Evolutionary conservation across 2,797 vertebrate species (phyloP).

Genomic region (Darevskia mixta): DNA sequence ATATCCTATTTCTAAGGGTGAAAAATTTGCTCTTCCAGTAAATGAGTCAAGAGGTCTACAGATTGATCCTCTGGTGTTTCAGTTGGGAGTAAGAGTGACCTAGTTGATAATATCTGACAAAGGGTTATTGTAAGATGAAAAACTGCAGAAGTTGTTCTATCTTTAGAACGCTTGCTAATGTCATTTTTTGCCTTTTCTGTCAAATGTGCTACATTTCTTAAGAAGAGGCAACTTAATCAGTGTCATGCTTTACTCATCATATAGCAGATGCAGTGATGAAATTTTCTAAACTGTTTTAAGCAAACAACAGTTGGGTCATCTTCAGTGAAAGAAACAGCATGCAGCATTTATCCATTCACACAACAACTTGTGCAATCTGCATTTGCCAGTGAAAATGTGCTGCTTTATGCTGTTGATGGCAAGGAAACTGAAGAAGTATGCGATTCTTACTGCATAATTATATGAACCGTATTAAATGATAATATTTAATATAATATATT

Average conservation of each 20-base stretch:
- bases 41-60: neutral
- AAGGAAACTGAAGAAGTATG: neutral
- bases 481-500: neutral
- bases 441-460: neutral
- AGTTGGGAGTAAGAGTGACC: neutral
- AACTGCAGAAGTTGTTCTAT: constrained; percentile 2
- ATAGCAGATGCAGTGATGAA: neutral
- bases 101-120: neutral
- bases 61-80: neutral
- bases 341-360: neutral
- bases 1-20: neutral
- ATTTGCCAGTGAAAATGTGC: neutral
- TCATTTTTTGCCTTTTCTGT: neutral
- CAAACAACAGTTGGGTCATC: neutral
- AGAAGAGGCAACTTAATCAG: neutral
- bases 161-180: neutral
- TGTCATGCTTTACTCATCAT: constrained; percentile 12
- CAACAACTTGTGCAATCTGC: neutral
- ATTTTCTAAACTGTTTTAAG: neutral
- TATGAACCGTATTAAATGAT: neutral
- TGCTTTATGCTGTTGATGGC: neutral
- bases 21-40: neutral
- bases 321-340: neutral
- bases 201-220: constrained; percentile 12
- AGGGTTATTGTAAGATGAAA: neutral